phyloP scores from a whole-genome alignment of 1,140 invertebrate genomes.

The Tetragonula clypearis region DNA sequence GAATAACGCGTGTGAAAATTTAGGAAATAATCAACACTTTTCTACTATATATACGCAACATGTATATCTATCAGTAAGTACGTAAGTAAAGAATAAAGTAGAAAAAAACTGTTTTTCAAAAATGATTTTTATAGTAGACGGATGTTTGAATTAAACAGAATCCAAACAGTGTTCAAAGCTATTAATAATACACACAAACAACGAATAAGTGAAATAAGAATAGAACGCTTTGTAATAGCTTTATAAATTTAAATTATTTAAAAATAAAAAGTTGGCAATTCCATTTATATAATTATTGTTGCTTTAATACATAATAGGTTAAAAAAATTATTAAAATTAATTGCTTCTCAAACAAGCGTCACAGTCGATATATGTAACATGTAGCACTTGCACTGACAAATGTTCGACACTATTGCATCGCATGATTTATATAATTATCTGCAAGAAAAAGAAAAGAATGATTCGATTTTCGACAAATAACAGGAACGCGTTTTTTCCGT shows the following conservation, averaged over 20 bases:
- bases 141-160: background rate
- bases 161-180: background rate
- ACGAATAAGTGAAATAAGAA: background rate
- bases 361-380: background rate
- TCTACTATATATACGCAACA: too few relatives aligned
- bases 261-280: background rate
- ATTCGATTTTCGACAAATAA: conserved; percentile 5
- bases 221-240: background rate
- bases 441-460: background rate
- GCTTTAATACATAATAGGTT: background rate
- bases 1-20: too few relatives aligned
- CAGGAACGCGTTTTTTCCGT: background rate
- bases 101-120: background rate
- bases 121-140: background rate
- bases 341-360: background rate
- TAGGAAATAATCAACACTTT: too few relatives aligned
- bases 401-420: background rate
- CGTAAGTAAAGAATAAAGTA: background rate
- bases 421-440: too few relatives aligned
- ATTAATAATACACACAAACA: background rate
- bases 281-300: background rate
- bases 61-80: background rate
- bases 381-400: background rate
- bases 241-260: background rate
- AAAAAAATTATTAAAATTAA: background rate